Evolutionary conservation across 1,140 invertebrate genomes (phyloP).

Genomic region (Cotesia glomerata): DNA sequence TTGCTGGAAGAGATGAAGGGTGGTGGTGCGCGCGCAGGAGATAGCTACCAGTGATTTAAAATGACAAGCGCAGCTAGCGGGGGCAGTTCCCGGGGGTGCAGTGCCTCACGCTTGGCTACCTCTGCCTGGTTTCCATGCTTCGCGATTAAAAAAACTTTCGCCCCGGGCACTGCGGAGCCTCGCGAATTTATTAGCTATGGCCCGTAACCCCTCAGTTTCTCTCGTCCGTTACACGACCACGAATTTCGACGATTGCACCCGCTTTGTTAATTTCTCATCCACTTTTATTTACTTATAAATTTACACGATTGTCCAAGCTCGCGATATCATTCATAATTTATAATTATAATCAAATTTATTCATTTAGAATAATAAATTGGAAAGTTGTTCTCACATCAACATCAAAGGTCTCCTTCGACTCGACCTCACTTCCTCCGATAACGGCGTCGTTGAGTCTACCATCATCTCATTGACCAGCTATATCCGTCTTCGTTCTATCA

Average conservation of each 20-base stretch:
- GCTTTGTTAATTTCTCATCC: not conserved
- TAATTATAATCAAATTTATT: not conserved
- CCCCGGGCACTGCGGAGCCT: constrained; percentile 47
- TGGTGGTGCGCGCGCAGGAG: constrained; percentile 15
- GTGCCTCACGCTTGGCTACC: constrained; percentile 48
- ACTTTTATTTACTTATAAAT: not conserved
- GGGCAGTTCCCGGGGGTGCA: constrained; percentile 51
- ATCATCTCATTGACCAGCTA: not conserved
- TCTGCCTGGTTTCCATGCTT: constrained; percentile 39
- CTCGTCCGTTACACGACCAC: constrained; percentile 5
- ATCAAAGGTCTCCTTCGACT: constrained; percentile 38
- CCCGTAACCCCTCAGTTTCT: constrained; percentile 26
- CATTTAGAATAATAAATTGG: constrained; percentile 17
- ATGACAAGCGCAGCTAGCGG: constrained; percentile 47
- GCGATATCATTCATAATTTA: not conserved
- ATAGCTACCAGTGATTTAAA: constrained; percentile 53
- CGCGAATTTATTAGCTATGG: constrained; percentile 52
- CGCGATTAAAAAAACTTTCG: constrained; percentile 52
- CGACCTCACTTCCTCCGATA: constrained; percentile 60
- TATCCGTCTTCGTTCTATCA: not conserved
- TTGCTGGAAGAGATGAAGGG: not conserved
- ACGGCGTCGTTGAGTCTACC: constrained; percentile 47
- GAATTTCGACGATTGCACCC: not conserved
- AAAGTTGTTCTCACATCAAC: constrained; percentile 35
- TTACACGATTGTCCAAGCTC: not conserved